phyloP scores from a whole-genome alignment of 2,113 vertebrate species.

The Amazona vittata region DNA sequence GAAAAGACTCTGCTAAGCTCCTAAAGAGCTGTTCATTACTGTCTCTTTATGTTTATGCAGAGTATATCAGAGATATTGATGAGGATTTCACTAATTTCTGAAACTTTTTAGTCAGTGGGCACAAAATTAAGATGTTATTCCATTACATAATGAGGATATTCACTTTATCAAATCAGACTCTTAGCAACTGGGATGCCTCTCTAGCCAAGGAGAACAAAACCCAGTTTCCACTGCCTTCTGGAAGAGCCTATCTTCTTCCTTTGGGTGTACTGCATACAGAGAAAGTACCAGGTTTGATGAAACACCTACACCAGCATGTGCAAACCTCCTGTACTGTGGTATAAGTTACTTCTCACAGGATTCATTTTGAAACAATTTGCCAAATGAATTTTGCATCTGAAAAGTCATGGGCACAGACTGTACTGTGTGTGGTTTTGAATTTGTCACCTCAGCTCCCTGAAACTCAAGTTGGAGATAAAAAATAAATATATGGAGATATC shows the following conservation, averaged over 20 bases:
- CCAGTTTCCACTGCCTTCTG: background rate
- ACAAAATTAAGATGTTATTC: background rate
- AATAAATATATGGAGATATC: background rate
- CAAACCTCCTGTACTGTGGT: background rate
- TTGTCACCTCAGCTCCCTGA: background rate
- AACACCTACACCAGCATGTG: background rate
- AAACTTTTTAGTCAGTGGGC: background rate
- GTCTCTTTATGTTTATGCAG: background rate
- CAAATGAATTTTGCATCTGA: background rate
- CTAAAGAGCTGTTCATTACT: background rate
- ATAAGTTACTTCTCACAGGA: background rate
- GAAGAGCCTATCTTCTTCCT: background rate
- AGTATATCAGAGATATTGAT: background rate
- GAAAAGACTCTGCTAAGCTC: background rate
- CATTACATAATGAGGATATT: background rate
- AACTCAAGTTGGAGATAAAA: background rate
- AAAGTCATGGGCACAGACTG: background rate
- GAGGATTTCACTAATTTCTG: background rate
- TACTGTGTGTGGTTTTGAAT: background rate
- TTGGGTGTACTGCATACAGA: background rate
- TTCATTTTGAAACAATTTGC: background rate
- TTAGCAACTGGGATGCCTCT: background rate
- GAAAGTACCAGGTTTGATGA: background rate
- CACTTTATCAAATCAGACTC: background rate
- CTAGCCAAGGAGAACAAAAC: background rate